These are phyloP conservation scores for Brachyalestes nurse DNA, from an alignment of 2,797 vertebrate genomes.

Conservation along the genomic window DNA sequence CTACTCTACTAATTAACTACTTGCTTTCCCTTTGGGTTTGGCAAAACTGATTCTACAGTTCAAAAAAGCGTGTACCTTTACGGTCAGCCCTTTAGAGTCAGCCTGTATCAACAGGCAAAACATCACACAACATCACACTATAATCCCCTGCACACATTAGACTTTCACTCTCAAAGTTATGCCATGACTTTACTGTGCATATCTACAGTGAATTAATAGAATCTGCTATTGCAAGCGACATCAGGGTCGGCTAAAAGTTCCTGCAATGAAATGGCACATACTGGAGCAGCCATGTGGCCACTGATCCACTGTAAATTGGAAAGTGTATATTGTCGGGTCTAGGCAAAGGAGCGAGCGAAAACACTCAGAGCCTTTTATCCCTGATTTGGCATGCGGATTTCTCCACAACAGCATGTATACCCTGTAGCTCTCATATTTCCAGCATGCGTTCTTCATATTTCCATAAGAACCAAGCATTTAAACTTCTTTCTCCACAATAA, in stretches of 20 bases:
- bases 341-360: conserved; percentile 3
- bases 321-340: conserved; percentile 18
- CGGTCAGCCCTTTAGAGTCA: neutral
- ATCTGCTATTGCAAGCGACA: neutral
- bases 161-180: neutral
- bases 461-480: conserved; percentile 2
- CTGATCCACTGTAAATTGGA: conserved; percentile 33
- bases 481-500: neutral
- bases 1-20: conserved; percentile 50
- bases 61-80: neutral
- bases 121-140: neutral
- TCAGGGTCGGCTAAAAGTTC: neutral
- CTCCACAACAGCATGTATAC: conserved; percentile 22
- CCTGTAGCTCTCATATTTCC: conserved; percentile 17
- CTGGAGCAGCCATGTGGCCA: conserved; percentile 9
- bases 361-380: conserved; percentile 19
- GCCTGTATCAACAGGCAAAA: conserved; percentile 15
- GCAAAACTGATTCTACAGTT: conserved; percentile 37
- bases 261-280: neutral
- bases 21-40: conserved; percentile 38
- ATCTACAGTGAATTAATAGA: neutral
- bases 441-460: conserved; percentile 11
- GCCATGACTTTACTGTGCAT: neutral
- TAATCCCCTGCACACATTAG: neutral
- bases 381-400: conserved; percentile 30